phyloP scores from a whole-genome alignment of 2,888 invertebrate genomes.

The Xiphydria camelus region DNA sequence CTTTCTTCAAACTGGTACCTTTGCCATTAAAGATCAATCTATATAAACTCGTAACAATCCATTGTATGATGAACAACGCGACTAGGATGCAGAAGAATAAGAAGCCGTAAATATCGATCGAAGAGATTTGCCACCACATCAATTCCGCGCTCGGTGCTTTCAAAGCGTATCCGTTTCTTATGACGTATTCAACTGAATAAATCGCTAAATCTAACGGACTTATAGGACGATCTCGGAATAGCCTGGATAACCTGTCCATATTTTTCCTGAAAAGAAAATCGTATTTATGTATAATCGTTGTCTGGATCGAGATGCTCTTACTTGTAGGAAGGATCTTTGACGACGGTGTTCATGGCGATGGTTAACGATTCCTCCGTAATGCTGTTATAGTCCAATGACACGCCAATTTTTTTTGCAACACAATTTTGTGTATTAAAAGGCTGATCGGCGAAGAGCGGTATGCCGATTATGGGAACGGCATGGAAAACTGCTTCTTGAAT shows the following conservation, averaged over 20 bases:
- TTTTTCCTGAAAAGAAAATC: constrained; percentile 32
- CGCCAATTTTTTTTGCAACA: constrained; percentile 29
- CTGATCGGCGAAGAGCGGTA: constrained; percentile 44
- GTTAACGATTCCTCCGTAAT: no score
- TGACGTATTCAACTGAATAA: constrained; percentile 46
- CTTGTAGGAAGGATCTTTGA: no score
- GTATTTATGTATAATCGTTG: background rate
- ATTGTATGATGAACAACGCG: no score
- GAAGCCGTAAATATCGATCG: constrained; percentile 40
- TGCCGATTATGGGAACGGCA: constrained; percentile 39
- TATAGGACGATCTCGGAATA: constrained; percentile 43
- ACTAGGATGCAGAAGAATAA: no score
- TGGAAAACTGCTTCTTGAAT: constrained; percentile 36
- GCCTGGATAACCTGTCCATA: no score
- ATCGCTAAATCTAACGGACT: constrained; percentile 34
- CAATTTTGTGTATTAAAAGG: constrained; percentile 35
- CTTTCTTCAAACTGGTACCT: no score
- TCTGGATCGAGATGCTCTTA: constrained; percentile 49
- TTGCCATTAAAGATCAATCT: no score
- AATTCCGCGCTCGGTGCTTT: constrained; percentile 33
- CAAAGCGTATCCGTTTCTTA: constrained; percentile 34
- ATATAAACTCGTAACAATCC: no score
- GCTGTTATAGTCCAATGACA: constrained; percentile 24
- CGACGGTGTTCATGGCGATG: no score
- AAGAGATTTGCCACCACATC: constrained; percentile 37